Evolutionary conservation across 2,888 invertebrate species (phyloP), one percentile per base, ranked within the genome.

Genomic region (Muschampia plurimacula): DNA sequence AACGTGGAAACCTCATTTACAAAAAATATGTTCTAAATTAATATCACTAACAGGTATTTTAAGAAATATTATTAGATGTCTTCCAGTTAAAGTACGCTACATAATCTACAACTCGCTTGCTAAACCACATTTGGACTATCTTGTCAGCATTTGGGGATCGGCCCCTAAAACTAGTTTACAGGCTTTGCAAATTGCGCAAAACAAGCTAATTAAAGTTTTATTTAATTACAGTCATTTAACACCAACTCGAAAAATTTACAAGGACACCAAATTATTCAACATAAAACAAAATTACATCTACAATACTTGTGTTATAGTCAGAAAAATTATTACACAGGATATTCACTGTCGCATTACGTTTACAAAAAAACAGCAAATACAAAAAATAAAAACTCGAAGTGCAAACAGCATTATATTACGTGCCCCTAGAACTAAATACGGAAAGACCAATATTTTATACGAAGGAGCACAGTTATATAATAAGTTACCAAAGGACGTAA

Each of bases 1-100:
- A 46, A 63, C 67, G 13, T 75, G 75, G 75, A 75, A 73, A 36
- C 52, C 71, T 2, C 67, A 71, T 15, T 71, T 75, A 60, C 66
- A 71, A 60, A 39, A 64, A 41, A 32, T 73, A 36, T 22, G 52
- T 22, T 57, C 46, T 1, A 75, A 75, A 64, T 15, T 74, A 28
- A 52, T 39, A 39, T 59, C 73, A 28, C 9, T 75, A 15, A 67
- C 60, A 1, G 73, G 75, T 41, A n/a, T 63, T 0, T 49, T 75
- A n/a, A 69, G 46, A 55, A 39, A 62, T 2, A 69, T 72, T 15
- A 63, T 64, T 2, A 63, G 66, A 15, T 72, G 69, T 63, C 60
- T 75, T 22, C 73, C 75, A 41, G 3, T 28, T 4, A 59, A 59
- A 59, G 12, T 28, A 12, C 28, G 59, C 10, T 59, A 59, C 9